These are phyloP conservation scores for Astreopora myriophthalma DNA, from an alignment of 64 coral and sea anemone genomes.

Conservation along the genomic window DNA sequence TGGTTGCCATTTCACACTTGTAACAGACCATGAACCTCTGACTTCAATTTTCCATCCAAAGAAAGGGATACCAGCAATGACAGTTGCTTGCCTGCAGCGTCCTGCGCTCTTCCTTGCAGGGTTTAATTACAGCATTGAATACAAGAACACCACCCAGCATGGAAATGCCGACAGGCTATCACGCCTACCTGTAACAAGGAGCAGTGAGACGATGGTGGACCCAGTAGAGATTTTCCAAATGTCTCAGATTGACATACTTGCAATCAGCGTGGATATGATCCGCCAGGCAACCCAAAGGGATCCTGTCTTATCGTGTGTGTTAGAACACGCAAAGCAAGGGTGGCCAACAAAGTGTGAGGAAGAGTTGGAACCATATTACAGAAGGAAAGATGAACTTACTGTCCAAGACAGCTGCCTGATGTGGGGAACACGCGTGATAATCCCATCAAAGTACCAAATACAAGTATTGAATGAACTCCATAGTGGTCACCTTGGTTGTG, in stretches of 20 bases:
- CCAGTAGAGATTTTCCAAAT: constrained; percentile 42
- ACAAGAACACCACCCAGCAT: constrained; percentile 35
- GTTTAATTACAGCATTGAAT: constrained; percentile 6
- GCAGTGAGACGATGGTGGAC: background rate
- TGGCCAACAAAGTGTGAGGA: background rate
- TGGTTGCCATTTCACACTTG: no score
- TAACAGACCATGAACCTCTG: no score
- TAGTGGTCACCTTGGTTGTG: background rate
- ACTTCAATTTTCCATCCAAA: no score
- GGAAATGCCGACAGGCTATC: constrained; percentile 36
- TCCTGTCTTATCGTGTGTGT: background rate
- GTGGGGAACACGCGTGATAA: background rate
- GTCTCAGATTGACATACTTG: constrained; percentile 18
- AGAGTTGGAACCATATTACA: constrained; percentile 1
- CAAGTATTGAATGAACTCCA: background rate
- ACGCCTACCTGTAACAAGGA: constrained; percentile 15
- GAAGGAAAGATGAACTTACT: background rate
- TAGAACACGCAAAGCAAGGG: background rate
- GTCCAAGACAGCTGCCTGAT: constrained; percentile 7
- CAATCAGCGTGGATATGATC: constrained; percentile 29
- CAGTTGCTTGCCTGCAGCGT: no score
- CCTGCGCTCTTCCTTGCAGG: no score
- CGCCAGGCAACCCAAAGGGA: constrained; percentile 31
- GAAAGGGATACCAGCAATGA: no score
- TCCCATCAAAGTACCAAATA: background rate